Evolutionary conservation across 2,113 vertebrate species (phyloP).

Genomic region (Malurus alboscapulatus): DNA sequence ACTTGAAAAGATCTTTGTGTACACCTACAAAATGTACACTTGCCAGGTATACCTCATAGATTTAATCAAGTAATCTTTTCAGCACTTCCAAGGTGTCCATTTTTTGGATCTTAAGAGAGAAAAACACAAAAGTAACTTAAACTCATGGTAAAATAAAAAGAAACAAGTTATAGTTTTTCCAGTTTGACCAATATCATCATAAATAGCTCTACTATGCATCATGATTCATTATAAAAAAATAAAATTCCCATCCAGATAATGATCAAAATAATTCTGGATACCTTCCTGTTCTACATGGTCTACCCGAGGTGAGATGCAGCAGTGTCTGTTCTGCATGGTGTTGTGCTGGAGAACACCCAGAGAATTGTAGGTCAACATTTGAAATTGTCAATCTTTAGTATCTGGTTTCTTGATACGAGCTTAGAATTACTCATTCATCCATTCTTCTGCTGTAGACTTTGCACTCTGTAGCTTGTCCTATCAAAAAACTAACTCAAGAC

Average conservation of each 20-base stretch:
- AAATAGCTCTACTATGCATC: not conserved
- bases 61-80: not conserved
- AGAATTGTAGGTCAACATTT: not conserved
- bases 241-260: not conserved
- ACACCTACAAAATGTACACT: not conserved
- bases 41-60: not conserved
- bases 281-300: not conserved
- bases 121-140: conserved; percentile 1
- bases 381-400: not conserved
- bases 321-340: not conserved
- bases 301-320: not conserved
- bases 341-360: not conserved
- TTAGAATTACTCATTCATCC: not conserved
- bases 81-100: not conserved
- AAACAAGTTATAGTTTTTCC: not conserved
- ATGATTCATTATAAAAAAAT: not conserved
- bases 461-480: not conserved
- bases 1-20: not conserved
- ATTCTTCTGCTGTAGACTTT: not conserved
- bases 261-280: not conserved
- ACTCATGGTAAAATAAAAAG: conserved; percentile 34
- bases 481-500: not conserved
- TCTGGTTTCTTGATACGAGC: not conserved
- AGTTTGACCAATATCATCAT: not conserved
- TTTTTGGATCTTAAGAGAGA: conserved; percentile 22